Conservation (phyloP, 2,888 invertebrate genomes). For the Clusia tigrina region DNA sequence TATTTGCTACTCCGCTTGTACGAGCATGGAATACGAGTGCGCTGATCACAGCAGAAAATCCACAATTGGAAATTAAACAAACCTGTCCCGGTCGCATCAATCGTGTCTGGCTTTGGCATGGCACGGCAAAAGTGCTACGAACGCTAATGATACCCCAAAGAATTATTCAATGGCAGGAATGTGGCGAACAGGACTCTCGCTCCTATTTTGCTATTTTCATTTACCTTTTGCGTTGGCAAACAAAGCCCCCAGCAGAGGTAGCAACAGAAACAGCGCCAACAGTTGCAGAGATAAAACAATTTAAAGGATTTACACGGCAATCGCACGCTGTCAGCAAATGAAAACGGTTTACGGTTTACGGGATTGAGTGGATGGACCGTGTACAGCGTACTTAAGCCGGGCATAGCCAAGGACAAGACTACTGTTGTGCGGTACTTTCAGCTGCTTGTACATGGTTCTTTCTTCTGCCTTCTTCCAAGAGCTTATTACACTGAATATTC, state of each 20-base stretch:
- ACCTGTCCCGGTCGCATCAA: conserved; percentile 4
- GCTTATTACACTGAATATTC: no score
- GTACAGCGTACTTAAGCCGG: no score
- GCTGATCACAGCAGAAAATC: conserved; percentile 10
- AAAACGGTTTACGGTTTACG: not conserved
- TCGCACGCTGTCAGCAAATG: conserved; percentile 28
- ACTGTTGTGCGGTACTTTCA: no score
- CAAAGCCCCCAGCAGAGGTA: no score
- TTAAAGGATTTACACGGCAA: conserved; percentile 30
- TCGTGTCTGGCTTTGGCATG: not conserved
- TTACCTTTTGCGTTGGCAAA: conserved; percentile 22
- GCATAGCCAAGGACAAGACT: no score
- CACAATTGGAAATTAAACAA: not conserved
- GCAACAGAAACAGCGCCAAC: not conserved
- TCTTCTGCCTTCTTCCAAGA: no score
- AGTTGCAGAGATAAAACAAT: conserved; percentile 23
- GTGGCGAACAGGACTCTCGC: conserved; percentile 7
- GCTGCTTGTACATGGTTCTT: no score
- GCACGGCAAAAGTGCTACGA: conserved; percentile 4
- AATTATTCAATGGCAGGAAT: conserved; percentile 17
- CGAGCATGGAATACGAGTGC: no score
- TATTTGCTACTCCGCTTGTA: no score
- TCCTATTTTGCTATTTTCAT: conserved; percentile 17
- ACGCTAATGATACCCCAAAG: conserved; percentile 28
- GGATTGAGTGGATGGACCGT: no score